Base-by-base conservation (phyloP, 2,888 invertebrate species). In the Leptopilina syphax region DNA sequence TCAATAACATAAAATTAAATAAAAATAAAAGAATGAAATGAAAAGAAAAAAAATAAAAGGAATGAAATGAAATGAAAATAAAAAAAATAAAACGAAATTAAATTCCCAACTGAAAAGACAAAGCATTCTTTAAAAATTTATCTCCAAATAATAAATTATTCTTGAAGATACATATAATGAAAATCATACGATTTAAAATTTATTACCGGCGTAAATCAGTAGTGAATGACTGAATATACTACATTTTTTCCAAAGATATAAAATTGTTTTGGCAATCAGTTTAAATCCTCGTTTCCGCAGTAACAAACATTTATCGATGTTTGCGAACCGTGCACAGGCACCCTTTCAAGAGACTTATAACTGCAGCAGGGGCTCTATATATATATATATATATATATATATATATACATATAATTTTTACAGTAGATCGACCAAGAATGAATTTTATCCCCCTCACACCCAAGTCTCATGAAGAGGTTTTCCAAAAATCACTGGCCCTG, bases 351-450 rank as follows among this genome's bases (percentile, higher is more conserved):
- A 54, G 81, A 73, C 34, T 73, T 73, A 73, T 73, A 63, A 54
- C 54, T 70, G 50, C 34, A 34, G 13, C 73, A 73, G 73, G 73
- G 80, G 82, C 77, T 80, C 80, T 80, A 81, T 18, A 0, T 18
- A 18, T 80, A 82, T 84, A 81, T 34, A 34, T 34, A 34, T 34
- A 34, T 3, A 34, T 34, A 34, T 34, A 34, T n/a, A n/a, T 84
- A 81, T 34, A 34, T 34, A 34, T 34, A 34, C 34, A 34, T 34
- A 34, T 34, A 34, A 82, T 80, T 84, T 83, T 84, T 80, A 80
- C 82, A 80, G 77, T 80, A 84, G 82, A 78, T 80, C 81, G 83
- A 77, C 70, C 78, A 73, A 82, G 83, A 83, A 82, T 83, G 80
- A 82, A 66, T 73, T 66, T 79, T 79, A 77, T 73, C 79, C 77